Percentiles rank a stretch among this genome's conserved stretches.
Conservation (phyloP, 2,888 invertebrate genomes). For the Drosophila siamana region DNA sequence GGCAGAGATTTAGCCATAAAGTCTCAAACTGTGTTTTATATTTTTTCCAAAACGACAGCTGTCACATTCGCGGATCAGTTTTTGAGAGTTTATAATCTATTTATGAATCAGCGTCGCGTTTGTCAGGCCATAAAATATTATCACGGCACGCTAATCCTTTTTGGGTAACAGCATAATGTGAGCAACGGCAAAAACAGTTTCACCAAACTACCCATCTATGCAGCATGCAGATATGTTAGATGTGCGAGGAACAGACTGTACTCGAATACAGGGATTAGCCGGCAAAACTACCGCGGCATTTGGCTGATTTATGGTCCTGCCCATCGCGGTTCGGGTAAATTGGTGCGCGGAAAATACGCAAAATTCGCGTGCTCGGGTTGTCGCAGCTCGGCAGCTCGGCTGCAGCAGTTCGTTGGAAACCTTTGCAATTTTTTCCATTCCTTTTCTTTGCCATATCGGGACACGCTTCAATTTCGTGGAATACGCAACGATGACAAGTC, state of each 20-base stretch:
- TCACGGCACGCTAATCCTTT: conserved; percentile 63
- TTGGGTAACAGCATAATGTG: conserved; percentile 35
- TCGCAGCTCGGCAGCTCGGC: too few relatives aligned
- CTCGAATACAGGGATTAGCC: conserved; percentile 46
- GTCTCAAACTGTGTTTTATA: conserved; percentile 5
- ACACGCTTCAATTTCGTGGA: conserved; percentile 31
- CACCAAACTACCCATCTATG: too few relatives aligned
- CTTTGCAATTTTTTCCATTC: conserved; percentile 15
- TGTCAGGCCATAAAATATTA: conserved; percentile 51
- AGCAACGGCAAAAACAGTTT: conserved; percentile 23
- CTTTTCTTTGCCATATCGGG: not conserved
- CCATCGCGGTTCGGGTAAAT: conserved; percentile 41
- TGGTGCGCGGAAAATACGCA: conserved; percentile 71
- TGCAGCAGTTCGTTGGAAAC: conserved; percentile 46
- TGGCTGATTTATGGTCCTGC: conserved; percentile 51
- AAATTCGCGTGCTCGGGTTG: conserved; percentile 68
- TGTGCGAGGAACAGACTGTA: not conserved
- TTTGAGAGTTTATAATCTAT: conserved; percentile 61
- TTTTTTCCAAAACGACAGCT: conserved; percentile 49
- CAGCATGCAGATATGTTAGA: too few relatives aligned
- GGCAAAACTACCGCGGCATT: conserved; percentile 4
- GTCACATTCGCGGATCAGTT: conserved; percentile 47
- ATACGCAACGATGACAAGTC: conserved; percentile 47
- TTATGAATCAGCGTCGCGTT: conserved; percentile 67
- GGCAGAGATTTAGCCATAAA: conserved; percentile 17